phyloP scores from a whole-genome alignment of 2,113 vertebrate genomes.

The Saccopteryx leptura region DNA sequence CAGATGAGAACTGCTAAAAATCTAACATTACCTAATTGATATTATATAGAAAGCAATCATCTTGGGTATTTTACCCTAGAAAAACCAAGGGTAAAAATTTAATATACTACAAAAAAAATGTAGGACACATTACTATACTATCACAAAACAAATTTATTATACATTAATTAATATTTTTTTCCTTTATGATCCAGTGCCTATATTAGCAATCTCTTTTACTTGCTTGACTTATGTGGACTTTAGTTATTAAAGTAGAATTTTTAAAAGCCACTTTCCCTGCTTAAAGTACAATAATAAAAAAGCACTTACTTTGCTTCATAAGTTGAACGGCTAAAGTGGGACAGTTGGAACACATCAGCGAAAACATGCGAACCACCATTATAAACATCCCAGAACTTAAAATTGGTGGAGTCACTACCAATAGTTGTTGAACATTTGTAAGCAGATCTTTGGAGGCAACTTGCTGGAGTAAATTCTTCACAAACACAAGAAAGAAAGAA shows the following conservation, averaged over 20 bases:
- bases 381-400: constrained; percentile 99
- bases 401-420: constrained; percentile 98
- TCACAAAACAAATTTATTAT: background rate
- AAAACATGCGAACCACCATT: constrained; percentile 99
- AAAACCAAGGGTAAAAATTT: background rate
- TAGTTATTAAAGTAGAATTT: background rate
- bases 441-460: constrained; percentile 98
- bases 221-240: background rate
- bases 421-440: constrained; percentile 98
- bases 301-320: constrained; percentile 98
- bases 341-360: constrained; percentile 99
- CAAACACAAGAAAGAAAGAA: constrained; percentile 54
- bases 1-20: constrained; percentile 36
- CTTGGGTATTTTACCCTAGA: background rate
- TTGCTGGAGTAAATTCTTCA: constrained; percentile 98
- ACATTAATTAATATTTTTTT: background rate
- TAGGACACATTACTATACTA: background rate
- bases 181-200: background rate
- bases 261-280: background rate
- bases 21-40: background rate
- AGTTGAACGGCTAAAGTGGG: constrained; percentile 98
- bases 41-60: background rate
- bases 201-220: background rate
- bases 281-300: constrained; percentile 27
- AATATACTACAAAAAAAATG: background rate